Evolutionary conservation across 2,113 vertebrate species (phyloP).

Genomic region (Heteronetta atricapilla): DNA sequence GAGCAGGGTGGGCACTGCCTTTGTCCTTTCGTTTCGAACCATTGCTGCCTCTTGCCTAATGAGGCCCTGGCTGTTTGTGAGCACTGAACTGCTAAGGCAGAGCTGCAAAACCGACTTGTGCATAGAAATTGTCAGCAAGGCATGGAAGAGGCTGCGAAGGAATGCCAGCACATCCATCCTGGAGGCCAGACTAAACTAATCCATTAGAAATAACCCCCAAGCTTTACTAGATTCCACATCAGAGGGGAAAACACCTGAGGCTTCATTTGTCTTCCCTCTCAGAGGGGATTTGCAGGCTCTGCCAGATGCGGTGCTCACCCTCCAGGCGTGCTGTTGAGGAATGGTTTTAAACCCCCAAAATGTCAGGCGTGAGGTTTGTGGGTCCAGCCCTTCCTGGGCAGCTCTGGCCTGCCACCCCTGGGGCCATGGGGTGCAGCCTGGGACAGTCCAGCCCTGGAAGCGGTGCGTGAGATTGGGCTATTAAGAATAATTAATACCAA

Average conservation of each 20-base stretch:
- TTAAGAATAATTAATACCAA: conserved; percentile 56
- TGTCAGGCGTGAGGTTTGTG: neutral
- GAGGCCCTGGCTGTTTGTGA: neutral
- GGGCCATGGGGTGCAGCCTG: accelerated
- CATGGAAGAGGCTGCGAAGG: neutral
- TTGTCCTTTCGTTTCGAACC: neutral
- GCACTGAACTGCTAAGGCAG: neutral
- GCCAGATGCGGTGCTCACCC: neutral
- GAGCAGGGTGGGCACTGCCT: neutral
- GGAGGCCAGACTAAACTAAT: neutral
- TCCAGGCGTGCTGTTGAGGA: accelerated
- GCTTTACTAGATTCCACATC: neutral
- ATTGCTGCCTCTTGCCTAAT: neutral
- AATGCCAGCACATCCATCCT: neutral
- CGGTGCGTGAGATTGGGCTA: neutral
- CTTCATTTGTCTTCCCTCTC: neutral
- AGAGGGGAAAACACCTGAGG: neutral
- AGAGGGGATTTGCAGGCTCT: neutral
- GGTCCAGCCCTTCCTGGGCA: accelerated
- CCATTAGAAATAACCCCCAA: neutral
- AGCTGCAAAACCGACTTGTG: neutral
- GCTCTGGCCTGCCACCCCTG: accelerated
- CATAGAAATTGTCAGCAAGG: accelerated
- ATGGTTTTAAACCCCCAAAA: accelerated
- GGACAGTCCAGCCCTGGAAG: neutral